Evolutionary conservation across 30 jellyfish, hydroid and myxozoan genomes (phyloP).

Genomic region (Aurelia sp.): DNA sequence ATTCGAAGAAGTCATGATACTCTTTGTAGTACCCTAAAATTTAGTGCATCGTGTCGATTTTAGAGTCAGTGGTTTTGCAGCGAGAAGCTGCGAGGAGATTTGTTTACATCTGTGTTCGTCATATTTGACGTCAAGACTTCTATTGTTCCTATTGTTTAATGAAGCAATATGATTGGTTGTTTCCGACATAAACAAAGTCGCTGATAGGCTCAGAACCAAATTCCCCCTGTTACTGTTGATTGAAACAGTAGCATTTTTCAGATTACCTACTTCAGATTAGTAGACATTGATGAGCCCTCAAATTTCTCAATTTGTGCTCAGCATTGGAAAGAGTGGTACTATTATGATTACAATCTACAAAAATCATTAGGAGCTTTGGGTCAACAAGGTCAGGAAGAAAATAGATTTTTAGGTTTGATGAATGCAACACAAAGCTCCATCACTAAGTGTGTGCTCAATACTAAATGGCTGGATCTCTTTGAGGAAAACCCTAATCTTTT

Average conservation of each 20-base stretch:
- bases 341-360: neutral
- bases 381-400: neutral
- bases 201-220: too few species aligned
- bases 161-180: too few species aligned
- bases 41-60: too few species aligned
- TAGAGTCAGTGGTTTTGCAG: too few species aligned
- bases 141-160: too few species aligned
- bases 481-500: neutral
- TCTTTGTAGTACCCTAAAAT: too few species aligned
- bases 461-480: neutral
- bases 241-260: neutral
- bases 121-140: too few species aligned
- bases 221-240: too few species aligned
- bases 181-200: too few species aligned
- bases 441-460: neutral
- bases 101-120: too few species aligned
- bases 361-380: slow-evolving; percentile 1
- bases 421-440: neutral
- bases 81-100: too few species aligned
- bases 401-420: slow-evolving; percentile 4
- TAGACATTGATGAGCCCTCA: neutral
- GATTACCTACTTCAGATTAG: slow-evolving; percentile 14
- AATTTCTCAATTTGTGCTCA: slow-evolving; percentile 2
- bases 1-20: too few species aligned
- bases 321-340: slow-evolving; percentile 22